Percentiles rank a stretch among this genome's conserved stretches.
phyloP scores from a whole-genome alignment of 2,797 vertebrate species.

The Acanthurus lineatus region DNA sequence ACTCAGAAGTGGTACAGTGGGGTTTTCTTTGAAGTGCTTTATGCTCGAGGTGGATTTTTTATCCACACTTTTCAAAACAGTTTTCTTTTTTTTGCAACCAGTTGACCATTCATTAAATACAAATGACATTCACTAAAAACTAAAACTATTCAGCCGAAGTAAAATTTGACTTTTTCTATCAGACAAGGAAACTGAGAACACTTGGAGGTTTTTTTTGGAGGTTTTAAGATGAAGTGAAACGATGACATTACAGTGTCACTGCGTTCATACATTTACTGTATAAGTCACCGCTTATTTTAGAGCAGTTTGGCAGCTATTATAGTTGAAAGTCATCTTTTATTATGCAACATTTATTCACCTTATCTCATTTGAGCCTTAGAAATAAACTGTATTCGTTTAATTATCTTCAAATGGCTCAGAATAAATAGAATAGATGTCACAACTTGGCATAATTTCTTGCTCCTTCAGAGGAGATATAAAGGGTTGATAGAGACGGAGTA shows the following conservation, averaged over 20 bases:
- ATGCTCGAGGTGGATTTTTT: constrained; percentile 46
- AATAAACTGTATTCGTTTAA: constrained; percentile 32
- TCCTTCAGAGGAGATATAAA: constrained; percentile 42
- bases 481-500: constrained; percentile 32
- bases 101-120: constrained; percentile 29
- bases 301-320: not conserved
- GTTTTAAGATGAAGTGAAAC: not conserved
- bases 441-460: constrained; percentile 35
- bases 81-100: constrained; percentile 6
- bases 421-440: constrained; percentile 21
- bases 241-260: constrained; percentile 1
- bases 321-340: constrained; percentile 2
- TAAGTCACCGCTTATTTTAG: constrained; percentile 8
- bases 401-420: constrained; percentile 26
- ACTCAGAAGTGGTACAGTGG: constrained; percentile 40
- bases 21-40: constrained; percentile 69
- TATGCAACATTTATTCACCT: constrained; percentile 3
- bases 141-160: constrained; percentile 2
- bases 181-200: not conserved
- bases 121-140: constrained; percentile 15
- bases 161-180: constrained; percentile 20
- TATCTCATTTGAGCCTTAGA: constrained; percentile 34
- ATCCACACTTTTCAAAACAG: constrained; percentile 29
- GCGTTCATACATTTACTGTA: not conserved
- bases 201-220: not conserved